These are phyloP conservation scores for Metaphire vulgaris DNA, from an alignment of 1,140 invertebrate species.

Conservation along the genomic window DNA sequence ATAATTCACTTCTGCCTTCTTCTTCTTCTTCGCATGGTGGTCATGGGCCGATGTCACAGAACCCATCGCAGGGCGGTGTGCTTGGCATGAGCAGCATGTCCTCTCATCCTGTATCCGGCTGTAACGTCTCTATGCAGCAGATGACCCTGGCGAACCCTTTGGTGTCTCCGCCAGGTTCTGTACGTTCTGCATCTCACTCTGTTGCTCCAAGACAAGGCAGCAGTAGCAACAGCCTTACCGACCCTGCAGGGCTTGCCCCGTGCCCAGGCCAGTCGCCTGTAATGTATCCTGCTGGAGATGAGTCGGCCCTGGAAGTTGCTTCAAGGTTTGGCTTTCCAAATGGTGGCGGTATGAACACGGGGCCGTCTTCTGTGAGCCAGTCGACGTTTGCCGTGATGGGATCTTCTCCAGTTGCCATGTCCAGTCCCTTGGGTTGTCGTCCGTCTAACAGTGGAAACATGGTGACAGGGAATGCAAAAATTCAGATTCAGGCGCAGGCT, in stretches of 20 bases:
- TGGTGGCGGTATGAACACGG: neutral
- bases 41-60: neutral
- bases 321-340: neutral
- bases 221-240: neutral
- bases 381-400: neutral
- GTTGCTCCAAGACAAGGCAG: neutral
- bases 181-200: neutral
- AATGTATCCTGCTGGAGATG: neutral
- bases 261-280: neutral
- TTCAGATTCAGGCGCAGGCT: slow-evolving; percentile 81
- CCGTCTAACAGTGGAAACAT: neutral
- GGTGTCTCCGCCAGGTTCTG: neutral
- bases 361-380: neutral
- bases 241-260: neutral
- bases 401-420: neutral
- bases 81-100: too few relatives aligned
- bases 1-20: neutral
- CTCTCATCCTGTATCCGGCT: neutral
- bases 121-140: neutral
- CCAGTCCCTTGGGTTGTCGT: neutral
- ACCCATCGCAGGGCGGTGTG: neutral
- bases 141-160: neutral
- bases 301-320: neutral
- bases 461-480: slow-evolving; percentile 47
- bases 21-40: neutral